Evolutionary conservation across 2,113 vertebrate species (phyloP), one percentile per base, ranked within the genome.

Genomic region (Lophotis ruficrista): DNA sequence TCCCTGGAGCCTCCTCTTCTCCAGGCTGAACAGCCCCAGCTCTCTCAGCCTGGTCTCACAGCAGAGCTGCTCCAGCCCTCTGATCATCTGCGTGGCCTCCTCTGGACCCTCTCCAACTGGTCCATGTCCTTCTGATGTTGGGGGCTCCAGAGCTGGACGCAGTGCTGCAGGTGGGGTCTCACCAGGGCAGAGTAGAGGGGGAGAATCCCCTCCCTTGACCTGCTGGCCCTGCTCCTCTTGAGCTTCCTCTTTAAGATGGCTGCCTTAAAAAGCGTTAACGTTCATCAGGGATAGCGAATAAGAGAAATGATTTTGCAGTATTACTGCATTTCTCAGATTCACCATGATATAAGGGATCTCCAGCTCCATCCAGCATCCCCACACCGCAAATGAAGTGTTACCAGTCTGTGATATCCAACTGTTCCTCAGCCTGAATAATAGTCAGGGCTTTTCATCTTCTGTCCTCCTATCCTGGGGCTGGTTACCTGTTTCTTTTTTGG

Each of bases 361-460:
- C 60, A 60, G 31, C 54, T 62, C 19, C 37, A 30, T 30, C 61
- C 33, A 28, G 24, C 16, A 10, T 2, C 8, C 3, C 15, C 16
- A 1, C 19, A 6, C 50, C 10, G 2, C 50, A n/a, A n/a, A 20
- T 3, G 0, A 18, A 16, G 16, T 4, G 12, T 33, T 47, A 23
- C 35, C 11, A 2, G 9, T 14, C 45, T 4, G 14, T 1, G 27
- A 8, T 6, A 31, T 1, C 3, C 17, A 56, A 21, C 41, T 20
- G 0, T 9, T 38, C 37, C n/a, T 60, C 47, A 54, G 15, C 60
- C 41, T 21, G 28, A 20, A 5, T 27, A 16, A 14, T 1, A 65
- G 25, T 10, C 18, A 7, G 64, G 37, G 50, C 25, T 17, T 65
- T 81, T 76, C 28, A 13, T 21, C 57, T 7, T 27, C 16, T 48